Evolutionary conservation across 2,113 vertebrate genomes (phyloP).

Genomic region (Agapornis roseicollis): DNA sequence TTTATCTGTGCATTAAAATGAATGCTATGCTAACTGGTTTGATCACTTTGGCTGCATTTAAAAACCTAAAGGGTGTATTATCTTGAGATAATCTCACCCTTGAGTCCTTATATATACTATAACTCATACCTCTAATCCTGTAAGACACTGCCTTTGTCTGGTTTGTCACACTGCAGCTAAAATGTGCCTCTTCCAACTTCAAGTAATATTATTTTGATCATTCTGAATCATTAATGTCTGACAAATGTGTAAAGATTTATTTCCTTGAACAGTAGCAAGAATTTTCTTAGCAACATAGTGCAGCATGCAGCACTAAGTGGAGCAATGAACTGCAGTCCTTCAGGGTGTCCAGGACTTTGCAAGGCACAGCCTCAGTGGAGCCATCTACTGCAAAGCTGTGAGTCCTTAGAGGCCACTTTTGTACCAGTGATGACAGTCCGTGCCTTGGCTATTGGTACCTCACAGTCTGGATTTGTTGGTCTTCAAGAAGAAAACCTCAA

Average conservation of each 20-base stretch:
- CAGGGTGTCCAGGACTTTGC: background rate
- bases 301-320: background rate
- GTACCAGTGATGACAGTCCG: background rate
- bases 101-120: slow-evolving; percentile 22
- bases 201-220: background rate
- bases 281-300: background rate
- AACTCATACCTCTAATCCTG: slow-evolving; percentile 50
- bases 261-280: background rate
- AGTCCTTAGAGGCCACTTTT: background rate
- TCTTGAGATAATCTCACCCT: slow-evolving; percentile 44
- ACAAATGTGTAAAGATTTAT: background rate
- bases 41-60: slow-evolving; percentile 53
- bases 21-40: slow-evolving; percentile 66
- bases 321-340: background rate
- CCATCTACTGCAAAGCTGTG: background rate
- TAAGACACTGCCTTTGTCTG: slow-evolving; percentile 12
- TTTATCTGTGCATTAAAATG: slow-evolving; percentile 61
- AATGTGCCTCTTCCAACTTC: background rate
- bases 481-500: background rate
- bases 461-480: background rate
- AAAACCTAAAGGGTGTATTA: slow-evolving; percentile 60
- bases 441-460: background rate
- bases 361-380: background rate
- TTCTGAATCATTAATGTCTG: background rate
- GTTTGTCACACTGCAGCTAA: background rate